Percentiles rank a stretch among this genome's conserved stretches.
These are phyloP conservation scores for Reticulitermes lucifugus DNA, from an alignment of 2,888 invertebrate species.

Conservation along the genomic window DNA sequence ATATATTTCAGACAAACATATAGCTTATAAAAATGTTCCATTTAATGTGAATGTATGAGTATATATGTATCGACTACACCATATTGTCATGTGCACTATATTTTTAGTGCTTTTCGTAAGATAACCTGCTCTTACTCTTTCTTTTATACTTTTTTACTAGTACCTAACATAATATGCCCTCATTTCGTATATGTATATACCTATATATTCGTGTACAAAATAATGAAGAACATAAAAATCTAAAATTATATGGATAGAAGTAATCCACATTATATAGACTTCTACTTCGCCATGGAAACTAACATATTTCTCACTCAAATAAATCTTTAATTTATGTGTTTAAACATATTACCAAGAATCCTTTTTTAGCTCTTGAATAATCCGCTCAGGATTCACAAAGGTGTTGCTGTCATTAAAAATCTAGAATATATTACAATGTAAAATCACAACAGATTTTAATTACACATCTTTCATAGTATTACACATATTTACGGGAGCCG, in stretches of 20 bases:
- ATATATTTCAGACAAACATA: constrained; percentile 8
- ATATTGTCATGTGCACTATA: constrained; percentile 49
- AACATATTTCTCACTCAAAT: too few species aligned
- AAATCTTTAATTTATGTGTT: too few species aligned
- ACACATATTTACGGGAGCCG: too few species aligned
- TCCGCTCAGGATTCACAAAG: too few species aligned
- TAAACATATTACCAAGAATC: neutral
- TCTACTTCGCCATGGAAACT: too few species aligned
- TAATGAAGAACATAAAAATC: neutral
- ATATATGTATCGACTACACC: constrained; percentile 27
- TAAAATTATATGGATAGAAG: neutral
- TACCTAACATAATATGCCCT: constrained; percentile 1
- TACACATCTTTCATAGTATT: too few species aligned
- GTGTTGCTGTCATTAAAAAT: too few species aligned
- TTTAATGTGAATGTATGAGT: neutral
- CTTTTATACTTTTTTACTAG: neutral
- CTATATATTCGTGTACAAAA: neutral
- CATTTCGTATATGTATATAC: neutral
- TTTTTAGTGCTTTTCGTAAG: neutral
- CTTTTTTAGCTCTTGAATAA: neutral
- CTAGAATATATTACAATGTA: too few species aligned
- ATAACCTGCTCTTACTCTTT: neutral
- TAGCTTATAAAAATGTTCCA: constrained; percentile 14
- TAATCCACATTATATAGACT: neutral
- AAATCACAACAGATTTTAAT: too few species aligned